A percentile compares a stretch with the other conserved stretches of the same genome.
These are phyloP conservation scores for Mizuhopecten yessoensis DNA, from an alignment of 1,140 invertebrate species.

Conservation along the genomic window DNA sequence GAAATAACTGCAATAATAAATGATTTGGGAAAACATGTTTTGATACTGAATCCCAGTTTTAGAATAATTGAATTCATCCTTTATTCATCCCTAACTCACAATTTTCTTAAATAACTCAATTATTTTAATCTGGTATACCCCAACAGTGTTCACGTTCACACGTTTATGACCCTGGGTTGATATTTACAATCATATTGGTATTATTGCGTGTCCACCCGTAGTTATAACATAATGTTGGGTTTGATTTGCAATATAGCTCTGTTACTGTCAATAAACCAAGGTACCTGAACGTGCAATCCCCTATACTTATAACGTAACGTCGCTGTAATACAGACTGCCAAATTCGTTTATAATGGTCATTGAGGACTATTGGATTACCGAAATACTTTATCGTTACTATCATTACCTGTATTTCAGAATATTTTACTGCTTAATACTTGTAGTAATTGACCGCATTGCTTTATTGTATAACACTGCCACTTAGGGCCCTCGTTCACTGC, in stretches of 20 bases:
- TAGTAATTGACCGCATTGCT: slow-evolving; percentile 12
- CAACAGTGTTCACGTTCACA: too few species aligned
- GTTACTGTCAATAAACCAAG: background rate
- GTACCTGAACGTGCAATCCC: background rate
- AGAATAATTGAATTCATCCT: too few species aligned
- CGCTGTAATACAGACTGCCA: background rate
- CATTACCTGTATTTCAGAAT: background rate
- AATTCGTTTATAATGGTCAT: slow-evolving; percentile 6
- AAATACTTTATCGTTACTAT: slow-evolving; percentile 7
- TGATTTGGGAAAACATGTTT: too few species aligned
- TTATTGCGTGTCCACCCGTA: background rate
- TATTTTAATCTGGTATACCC: too few species aligned
- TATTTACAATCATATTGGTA: too few species aligned
- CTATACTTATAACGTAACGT: background rate
- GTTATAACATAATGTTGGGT: background rate
- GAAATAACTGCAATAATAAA: too few species aligned
- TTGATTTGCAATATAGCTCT: background rate
- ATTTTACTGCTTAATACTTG: slow-evolving; percentile 2
- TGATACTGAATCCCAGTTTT: too few species aligned
- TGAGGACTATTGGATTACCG: background rate
- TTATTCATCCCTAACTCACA: too few species aligned
- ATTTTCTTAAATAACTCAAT: too few species aligned
- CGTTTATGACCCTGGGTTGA: background rate
- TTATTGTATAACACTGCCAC: background rate
- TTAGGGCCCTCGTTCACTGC: background rate